phyloP scores from a whole-genome alignment of 2,113 vertebrate genomes.

The Catharus minimus region DNA sequence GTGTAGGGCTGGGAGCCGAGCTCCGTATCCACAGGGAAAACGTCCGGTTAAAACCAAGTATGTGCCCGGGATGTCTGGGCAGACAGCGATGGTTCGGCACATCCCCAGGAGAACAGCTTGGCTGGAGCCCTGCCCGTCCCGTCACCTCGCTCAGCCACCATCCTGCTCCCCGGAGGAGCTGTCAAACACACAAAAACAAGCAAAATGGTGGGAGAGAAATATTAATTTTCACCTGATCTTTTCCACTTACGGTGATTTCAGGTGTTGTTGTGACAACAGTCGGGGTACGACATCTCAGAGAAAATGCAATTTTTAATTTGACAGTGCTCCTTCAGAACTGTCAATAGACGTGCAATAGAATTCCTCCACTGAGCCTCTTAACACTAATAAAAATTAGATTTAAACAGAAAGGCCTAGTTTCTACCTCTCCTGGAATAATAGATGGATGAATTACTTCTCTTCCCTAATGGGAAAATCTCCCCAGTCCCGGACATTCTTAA shows the following conservation, averaged over 20 bases:
- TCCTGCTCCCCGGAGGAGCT: not conserved
- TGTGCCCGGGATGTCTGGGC: too few relatives aligned
- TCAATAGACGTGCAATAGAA: not conserved
- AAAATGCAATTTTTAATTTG: not conserved
- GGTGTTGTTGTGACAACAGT: not conserved
- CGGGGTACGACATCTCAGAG: fast-evolving
- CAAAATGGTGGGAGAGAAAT: not conserved
- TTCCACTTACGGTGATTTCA: not conserved
- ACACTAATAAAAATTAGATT: not conserved
- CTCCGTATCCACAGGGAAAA: fast-evolving
- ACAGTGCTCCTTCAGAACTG: not conserved
- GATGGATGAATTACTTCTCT: not conserved
- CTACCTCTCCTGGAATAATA: not conserved
- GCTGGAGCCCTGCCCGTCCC: not conserved
- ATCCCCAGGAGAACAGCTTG: not conserved
- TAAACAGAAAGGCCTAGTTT: not conserved
- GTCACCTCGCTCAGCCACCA: not conserved
- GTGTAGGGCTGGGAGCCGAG: not conserved
- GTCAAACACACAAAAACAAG: not conserved
- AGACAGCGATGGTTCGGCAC: fast-evolving
- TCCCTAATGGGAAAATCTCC: not conserved
- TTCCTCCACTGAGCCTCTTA: not conserved
- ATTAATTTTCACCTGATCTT: not conserved
- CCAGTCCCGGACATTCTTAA: not conserved
- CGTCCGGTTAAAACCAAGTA: fast-evolving